Evolutionary conservation across 2,888 invertebrate genomes (phyloP).

Genomic region (Apodemia hepburni): DNA sequence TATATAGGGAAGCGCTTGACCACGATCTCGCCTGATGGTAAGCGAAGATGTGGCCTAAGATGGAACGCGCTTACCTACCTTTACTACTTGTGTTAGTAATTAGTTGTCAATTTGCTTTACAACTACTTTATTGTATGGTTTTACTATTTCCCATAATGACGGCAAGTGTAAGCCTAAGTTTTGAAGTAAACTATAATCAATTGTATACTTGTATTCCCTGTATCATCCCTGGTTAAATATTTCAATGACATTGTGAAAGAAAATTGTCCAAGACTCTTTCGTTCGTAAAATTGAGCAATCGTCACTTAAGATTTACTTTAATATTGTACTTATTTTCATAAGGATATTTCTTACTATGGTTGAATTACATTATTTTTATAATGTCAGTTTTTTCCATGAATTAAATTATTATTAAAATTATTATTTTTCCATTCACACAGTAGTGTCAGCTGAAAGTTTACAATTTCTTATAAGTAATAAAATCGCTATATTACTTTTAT

Average conservation of each 20-base stretch:
- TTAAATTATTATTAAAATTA: background rate
- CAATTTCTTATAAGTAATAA: constrained; percentile 63
- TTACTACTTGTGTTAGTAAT: too few species aligned
- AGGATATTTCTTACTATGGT: constrained; percentile 46
- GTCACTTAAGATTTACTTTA: constrained; percentile 63
- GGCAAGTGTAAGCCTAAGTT: too few species aligned
- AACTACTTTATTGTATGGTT: too few species aligned
- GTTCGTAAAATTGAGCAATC: constrained; percentile 72
- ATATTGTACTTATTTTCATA: constrained; percentile 69
- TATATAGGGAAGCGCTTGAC: too few species aligned
- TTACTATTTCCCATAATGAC: too few species aligned
- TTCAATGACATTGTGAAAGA: constrained; percentile 4
- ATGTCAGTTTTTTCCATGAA: background rate
- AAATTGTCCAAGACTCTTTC: constrained; percentile 34
- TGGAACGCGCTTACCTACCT: too few species aligned
- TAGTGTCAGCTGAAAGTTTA: constrained; percentile 21
- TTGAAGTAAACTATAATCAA: background rate
- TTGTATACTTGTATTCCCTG: background rate
- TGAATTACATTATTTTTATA: constrained; percentile 22
- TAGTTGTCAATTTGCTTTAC: too few species aligned
- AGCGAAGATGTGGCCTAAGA: too few species aligned
- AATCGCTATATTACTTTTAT: constrained; percentile 62
- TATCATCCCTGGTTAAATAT: constrained; percentile 12
- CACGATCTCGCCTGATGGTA: too few species aligned
- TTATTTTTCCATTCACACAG: background rate